A percentile compares a stretch with the other conserved stretches of the same genome.
phyloP scores from a whole-genome alignment of 2,113 vertebrate species.

The Eudyptes chrysolophus region DNA sequence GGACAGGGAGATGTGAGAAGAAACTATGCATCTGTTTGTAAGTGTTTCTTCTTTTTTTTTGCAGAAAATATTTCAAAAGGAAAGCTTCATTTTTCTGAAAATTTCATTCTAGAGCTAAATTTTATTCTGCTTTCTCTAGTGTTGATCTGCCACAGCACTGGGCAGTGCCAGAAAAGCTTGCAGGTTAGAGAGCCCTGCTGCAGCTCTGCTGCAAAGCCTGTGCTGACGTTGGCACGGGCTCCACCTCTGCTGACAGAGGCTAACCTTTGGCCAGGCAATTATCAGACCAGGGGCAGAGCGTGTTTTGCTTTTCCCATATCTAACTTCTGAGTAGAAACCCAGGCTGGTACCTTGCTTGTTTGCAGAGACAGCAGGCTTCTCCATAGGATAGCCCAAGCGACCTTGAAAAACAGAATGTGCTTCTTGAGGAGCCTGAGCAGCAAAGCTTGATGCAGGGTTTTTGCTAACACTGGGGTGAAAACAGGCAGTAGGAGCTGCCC shows the following conservation, averaged over 20 bases:
- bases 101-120: not conserved
- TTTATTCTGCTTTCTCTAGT: not conserved
- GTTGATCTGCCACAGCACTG: not conserved
- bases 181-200: not conserved
- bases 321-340: not conserved
- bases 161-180: not conserved
- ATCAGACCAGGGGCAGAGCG: not conserved
- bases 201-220: not conserved
- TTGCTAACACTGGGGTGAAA: not conserved
- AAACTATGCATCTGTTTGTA: not conserved
- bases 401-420: not conserved
- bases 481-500: not conserved
- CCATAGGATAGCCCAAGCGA: not conserved
- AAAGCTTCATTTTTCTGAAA: not conserved
- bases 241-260: not conserved
- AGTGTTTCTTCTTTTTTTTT: not conserved
- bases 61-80: not conserved
- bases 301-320: not conserved
- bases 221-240: accelerated
- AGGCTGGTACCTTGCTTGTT: not conserved
- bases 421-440: not conserved
- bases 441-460: not conserved
- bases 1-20: not conserved
- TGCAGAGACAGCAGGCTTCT: not conserved
- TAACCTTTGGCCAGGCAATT: not conserved